Evolutionary conservation across 2,888 invertebrate species (phyloP), one percentile per base, ranked within the genome.

Genomic region (Heliconius ismenius): DNA sequence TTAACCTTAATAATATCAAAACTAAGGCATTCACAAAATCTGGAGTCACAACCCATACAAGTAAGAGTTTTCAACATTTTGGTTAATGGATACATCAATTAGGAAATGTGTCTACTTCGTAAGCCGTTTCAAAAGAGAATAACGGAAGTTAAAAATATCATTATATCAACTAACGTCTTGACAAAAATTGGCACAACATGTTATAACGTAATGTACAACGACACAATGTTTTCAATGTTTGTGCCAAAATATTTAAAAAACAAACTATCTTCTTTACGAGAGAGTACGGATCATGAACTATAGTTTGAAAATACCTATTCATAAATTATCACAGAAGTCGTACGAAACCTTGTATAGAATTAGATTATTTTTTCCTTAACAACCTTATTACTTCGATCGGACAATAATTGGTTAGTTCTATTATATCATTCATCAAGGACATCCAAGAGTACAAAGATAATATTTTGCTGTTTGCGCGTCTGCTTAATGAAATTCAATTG

Each of bases 11-110:
- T 75, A 13, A 74, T 43, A 28, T 76, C 73, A 62, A 77, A 13
- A 70, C 65, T 65, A 58, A 79, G 67, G 43, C 80, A 81, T 74
- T 80, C 79, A 49, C 68, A 81, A 54, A 76, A 79, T 75, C 58
- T 43, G 70, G 79, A 80, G 54, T 80, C 78, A 80, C 79, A 80
- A 58, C 80, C 75, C 64, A 76, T 68, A 74, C 82, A 78, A 54
- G 73, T 73, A 49, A 81, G 75, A 65, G 79, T 80, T 76, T 81
- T 79, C 60, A 82, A 63, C 81, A 82, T 82, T 76, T 77, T 60
- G n/a, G 64, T 36, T 60, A 28, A 58, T 28, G 69, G 74, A 39
- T 68, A n/a, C 62, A 63, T 65, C 39, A 67, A 63, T 63, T 67
- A 43, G 39, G 43, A 73, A 70, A 74, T 70, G 65, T 80, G 81